A percentile compares a stretch with the other conserved stretches of the same genome.
phyloP scores from a whole-genome alignment of 2,113 vertebrate genomes.

The Perca schrenkii region DNA sequence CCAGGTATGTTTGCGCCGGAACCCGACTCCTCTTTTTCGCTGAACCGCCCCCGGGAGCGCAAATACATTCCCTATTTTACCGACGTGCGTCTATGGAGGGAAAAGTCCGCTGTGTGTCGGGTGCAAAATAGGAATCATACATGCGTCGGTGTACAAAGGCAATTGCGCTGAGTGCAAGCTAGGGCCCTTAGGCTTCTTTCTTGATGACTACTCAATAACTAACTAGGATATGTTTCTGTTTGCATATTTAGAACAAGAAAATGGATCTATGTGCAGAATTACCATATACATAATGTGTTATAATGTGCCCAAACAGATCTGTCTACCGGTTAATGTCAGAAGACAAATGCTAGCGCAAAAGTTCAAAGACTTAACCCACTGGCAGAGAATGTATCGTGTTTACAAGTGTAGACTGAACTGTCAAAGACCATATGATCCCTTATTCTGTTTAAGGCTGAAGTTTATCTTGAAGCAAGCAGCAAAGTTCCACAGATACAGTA shows the following conservation, averaged over 20 bases:
- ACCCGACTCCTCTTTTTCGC: too few relatives aligned
- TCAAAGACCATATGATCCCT: slow-evolving; percentile 59
- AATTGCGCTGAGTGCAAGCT: too few relatives aligned
- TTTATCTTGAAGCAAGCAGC: slow-evolving; percentile 61
- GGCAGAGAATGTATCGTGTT: slow-evolving; percentile 40
- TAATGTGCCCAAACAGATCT: neutral
- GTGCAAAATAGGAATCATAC: too few relatives aligned
- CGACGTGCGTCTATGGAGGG: too few relatives aligned
- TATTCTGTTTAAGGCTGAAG: slow-evolving; percentile 67
- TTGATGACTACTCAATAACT: neutral
- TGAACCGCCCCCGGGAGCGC: too few relatives aligned
- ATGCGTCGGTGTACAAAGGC: too few relatives aligned
- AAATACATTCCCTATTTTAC: too few relatives aligned
- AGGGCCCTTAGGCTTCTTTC: neutral
- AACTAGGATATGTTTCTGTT: neutral
- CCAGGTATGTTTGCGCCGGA: too few relatives aligned
- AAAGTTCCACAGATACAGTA: slow-evolving; percentile 50
- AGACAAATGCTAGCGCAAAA: slow-evolving; percentile 15
- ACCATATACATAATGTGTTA: neutral
- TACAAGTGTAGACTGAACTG: slow-evolving; percentile 55
- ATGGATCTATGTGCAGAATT: neutral
- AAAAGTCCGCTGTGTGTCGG: too few relatives aligned
- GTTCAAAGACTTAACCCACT: slow-evolving; percentile 30
- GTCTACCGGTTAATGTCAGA: slow-evolving; percentile 10
- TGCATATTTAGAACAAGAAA: neutral